Evolutionary conservation across 1,140 invertebrate species (phyloP).

Genomic region (Drosophila neocordata): DNA sequence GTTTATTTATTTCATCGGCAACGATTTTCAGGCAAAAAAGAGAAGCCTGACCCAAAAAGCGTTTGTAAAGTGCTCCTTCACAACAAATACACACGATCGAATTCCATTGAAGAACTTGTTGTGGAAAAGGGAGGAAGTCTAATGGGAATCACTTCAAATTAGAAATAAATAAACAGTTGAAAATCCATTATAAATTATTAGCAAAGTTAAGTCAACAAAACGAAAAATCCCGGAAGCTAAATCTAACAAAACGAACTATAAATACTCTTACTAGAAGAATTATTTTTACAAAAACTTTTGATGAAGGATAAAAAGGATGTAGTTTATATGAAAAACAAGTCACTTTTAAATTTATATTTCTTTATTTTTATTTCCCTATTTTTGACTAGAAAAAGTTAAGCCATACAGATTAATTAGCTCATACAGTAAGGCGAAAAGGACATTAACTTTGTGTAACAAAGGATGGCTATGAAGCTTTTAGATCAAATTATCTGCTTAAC

Average conservation of each 20-base stretch:
- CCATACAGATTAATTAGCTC: no score
- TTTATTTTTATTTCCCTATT: no score
- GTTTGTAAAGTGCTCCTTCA: conserved; percentile 15
- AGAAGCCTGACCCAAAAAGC: conserved; percentile 57
- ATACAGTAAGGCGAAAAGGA: no score
- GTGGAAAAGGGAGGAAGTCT: background rate
- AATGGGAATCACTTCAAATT: conserved; percentile 1
- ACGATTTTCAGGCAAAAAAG: conserved; percentile 35
- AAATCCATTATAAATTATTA: conserved; percentile 9
- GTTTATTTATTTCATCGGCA: conserved; percentile 36
- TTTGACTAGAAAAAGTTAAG: no score
- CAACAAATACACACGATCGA: conserved; percentile 17
- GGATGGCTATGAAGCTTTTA: no score
- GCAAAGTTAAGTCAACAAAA: conserved; percentile 2
- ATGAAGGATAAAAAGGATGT: no score
- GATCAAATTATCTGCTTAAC: no score
- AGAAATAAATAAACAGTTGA: background rate
- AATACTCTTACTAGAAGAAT: background rate
- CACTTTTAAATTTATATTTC: no score
- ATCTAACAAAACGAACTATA: background rate
- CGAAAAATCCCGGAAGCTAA: background rate
- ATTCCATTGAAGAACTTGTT: conserved; percentile 27
- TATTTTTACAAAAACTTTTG: no score
- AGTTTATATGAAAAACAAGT: no score
- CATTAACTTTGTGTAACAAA: no score